These are phyloP conservation scores for Tiaroga cobitis DNA, from an alignment of 2,797 vertebrate genomes.

Conservation along the genomic window DNA sequence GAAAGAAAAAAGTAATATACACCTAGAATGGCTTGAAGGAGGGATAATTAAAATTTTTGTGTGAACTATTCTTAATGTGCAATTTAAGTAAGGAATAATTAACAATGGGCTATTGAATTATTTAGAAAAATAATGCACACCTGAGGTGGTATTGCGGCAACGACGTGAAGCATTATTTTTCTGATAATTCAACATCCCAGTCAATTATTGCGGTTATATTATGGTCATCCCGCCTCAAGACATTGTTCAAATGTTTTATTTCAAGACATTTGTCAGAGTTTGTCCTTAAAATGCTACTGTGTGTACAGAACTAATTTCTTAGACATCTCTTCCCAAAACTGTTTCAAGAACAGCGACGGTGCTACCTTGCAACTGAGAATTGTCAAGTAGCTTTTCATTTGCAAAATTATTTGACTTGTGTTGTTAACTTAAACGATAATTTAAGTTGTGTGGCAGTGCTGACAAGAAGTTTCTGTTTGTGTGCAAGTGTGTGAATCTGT, in stretches of 20 bases:
- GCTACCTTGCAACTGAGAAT: too few relatives aligned
- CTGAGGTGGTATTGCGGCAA: too few relatives aligned
- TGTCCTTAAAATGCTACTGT: not conserved
- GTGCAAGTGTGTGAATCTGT: not conserved
- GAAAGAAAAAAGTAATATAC: too few relatives aligned
- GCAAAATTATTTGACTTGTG: too few relatives aligned
- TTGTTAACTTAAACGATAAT: too few relatives aligned
- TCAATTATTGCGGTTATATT: not conserved
- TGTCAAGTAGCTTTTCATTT: too few relatives aligned
- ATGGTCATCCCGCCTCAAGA: not conserved
- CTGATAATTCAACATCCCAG: too few relatives aligned
- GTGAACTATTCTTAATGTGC: too few relatives aligned
- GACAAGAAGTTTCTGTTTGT: not conserved
- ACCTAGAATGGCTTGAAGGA: too few relatives aligned
- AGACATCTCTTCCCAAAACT: not conserved
- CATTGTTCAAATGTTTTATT: not conserved
- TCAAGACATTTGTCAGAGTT: not conserved
- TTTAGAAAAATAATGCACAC: not conserved
- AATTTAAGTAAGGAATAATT: not conserved
- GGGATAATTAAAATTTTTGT: too few relatives aligned
- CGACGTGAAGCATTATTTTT: not conserved
- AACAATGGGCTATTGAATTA: not conserved
- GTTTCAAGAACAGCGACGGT: not conserved
- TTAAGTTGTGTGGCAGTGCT: not conserved
- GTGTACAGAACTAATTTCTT: not conserved